Evolutionary conservation across 2,113 vertebrate genomes (phyloP), one percentile per base, ranked within the genome.

Genomic region (Scolopax mira): DNA sequence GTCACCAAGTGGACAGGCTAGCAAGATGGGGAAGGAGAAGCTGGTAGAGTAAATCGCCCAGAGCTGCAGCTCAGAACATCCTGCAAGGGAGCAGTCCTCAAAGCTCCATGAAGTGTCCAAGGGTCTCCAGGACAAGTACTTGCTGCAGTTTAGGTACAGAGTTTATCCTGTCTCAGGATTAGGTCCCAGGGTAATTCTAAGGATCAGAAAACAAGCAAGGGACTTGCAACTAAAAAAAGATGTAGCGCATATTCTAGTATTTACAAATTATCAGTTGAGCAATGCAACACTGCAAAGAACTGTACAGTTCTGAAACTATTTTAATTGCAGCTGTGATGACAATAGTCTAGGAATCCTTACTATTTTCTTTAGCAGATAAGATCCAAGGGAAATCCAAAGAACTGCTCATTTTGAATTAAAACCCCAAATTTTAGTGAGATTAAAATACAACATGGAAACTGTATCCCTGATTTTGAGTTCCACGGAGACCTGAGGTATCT

Each of bases 81-180:
- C 11, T 41, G 31, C 11, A 39, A 52, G 22, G 15, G 4, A 54
- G 3, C 14, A 30, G 8, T 57, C 21, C 21, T 44, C 54, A 61
- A 48, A 72, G 8, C 2, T 64, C 19, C 25, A 54, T 25, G 30
- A 10, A 85, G 8, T 3, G 6, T 27, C 31, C 3, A 1, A 18
- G 48, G 7, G 25, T 31, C 8, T 7, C 24, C 9, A 12, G 3
- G 9, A 31, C 13, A 71, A 49, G 33, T 10, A 9, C 71, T 10
- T 0, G 2, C 44, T 13, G 17, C 13, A 84, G 10, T 14, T 86
- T 18, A 42, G 30, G 28, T 69, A 5, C 1, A 0, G n/a, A 39
- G 5, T 2, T 42, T 60, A 16, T 11, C 14, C 21, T 75, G 71
- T 60, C 21, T 46, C 33, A 60, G 11, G 19, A 62, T 48, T 39